These are phyloP conservation scores for Anodontia alba DNA, from an alignment of 2,888 invertebrate species.

Conservation along the genomic window DNA sequence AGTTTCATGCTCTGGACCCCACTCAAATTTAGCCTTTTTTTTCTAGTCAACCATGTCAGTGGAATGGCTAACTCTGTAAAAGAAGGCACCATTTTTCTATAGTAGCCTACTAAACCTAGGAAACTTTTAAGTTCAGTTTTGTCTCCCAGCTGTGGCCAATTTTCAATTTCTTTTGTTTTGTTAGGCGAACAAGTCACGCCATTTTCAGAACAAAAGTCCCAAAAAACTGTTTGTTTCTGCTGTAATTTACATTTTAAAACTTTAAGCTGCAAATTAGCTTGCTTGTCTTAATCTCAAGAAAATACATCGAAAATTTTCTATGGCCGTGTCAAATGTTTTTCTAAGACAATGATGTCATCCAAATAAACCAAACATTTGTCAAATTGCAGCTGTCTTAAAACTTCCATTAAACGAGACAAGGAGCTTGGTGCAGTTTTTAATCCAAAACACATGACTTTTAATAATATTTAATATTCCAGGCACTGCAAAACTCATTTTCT, in stretches of 20 bases:
- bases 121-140: not conserved
- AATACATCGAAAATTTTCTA: not conserved
- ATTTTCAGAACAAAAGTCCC: too few relatives aligned
- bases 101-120: too few relatives aligned
- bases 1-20: not conserved
- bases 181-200: conserved; percentile 12
- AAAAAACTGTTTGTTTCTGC: too few relatives aligned
- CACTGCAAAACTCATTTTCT: not conserved
- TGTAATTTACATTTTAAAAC: too few relatives aligned
- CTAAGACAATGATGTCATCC: conserved; percentile 26
- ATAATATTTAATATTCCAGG: not conserved
- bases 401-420: conserved; percentile 15
- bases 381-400: too few relatives aligned
- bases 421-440: conserved; percentile 21
- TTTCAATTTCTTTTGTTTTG: conserved; percentile 15
- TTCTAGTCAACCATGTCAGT: not conserved
- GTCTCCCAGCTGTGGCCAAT: conserved; percentile 11
- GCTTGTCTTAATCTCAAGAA: conserved; percentile 4
- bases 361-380: conserved; percentile 27
- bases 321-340: not conserved
- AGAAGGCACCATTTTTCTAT: conserved; percentile 13
- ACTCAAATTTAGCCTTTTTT: conserved; percentile 11
- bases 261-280: not conserved
- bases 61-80: conserved; percentile 20
- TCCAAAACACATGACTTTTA: conserved; percentile 22